Percentiles rank a stretch among this genome's conserved stretches.
Evolutionary conservation across 2,113 vertebrate species (phyloP).

Genomic region (Theristicus caerulescens): DNA sequence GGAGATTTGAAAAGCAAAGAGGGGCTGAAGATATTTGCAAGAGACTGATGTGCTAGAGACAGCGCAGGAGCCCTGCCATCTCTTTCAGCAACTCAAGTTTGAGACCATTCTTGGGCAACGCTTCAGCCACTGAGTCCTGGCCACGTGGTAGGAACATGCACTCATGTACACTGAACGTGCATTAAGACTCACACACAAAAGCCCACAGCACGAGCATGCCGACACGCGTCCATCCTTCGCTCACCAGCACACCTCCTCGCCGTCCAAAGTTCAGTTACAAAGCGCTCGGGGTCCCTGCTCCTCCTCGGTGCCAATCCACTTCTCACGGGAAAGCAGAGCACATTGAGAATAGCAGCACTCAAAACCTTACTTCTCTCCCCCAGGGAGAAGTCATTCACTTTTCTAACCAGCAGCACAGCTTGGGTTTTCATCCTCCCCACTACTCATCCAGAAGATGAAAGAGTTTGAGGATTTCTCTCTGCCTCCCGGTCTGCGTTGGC

Average conservation of each 20-base stretch:
- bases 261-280: background rate
- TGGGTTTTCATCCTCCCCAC: background rate
- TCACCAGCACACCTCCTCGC: background rate
- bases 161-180: rapidly evolving
- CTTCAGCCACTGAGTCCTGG: rapidly evolving
- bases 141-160: rapidly evolving
- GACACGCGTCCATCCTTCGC: rapidly evolving
- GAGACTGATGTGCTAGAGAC: too few relatives aligned
- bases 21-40: background rate
- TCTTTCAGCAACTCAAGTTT: background rate
- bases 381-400: conserved; percentile 11
- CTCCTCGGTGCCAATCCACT: background rate
- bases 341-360: background rate
- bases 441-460: background rate
- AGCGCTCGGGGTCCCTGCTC: rapidly evolving
- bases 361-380: background rate
- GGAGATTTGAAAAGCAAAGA: background rate
- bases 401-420: background rate
- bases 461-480: background rate
- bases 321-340: background rate
- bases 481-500: background rate
- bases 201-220: rapidly evolving
- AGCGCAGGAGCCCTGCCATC: background rate
- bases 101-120: background rate
- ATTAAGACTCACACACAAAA: rapidly evolving